Base-by-base conservation (phyloP, 2,113 vertebrate species). In the Jaculus jaculus region DNA sequence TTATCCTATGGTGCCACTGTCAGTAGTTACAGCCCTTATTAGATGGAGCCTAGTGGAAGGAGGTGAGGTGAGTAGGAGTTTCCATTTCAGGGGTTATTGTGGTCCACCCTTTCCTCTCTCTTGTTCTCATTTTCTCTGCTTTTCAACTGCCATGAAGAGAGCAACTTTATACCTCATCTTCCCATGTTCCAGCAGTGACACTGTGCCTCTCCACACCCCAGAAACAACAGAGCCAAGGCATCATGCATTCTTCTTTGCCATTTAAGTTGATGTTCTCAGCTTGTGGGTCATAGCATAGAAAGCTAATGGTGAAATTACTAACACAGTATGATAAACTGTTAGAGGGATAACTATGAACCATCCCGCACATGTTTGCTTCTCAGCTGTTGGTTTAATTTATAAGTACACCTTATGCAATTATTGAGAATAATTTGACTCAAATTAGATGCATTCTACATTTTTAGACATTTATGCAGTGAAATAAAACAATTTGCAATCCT, bases 401-500 rank as follows among this genome's bases (percentile, higher is more conserved):
- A 80, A 84, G 26, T 9, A 34, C 2, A 61, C 12, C 17, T 73
- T 89, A 63, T 54, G 7, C 60, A 88, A 92, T 73, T 72, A 90
- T 32, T 73, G 37, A 84, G 69, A 4, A 65, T 37, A 65, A 81
- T 10, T 66, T 72, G 58, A 77, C 18, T 54, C 74, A 63, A 85
- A 17, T 7, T 23, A 60, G n/a, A 37, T 54, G 42, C 7, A 39
- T 9, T 58, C 23, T 58, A 78, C 20, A 87, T 20, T 83, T 93
- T 88, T 51, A 74, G 16, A 51, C 65, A 60, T 69, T 74, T 39
- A 69, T 28, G 37, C 28, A 63, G n/a, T 69, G 42, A 92, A 77
- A 89, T 42, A 84, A 87, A 83, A 90, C 37, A 71, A 15, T 37
- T 95, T 75, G 82, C 13, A 85, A 58, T 61, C 8, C 17, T 18